phyloP scores from a whole-genome alignment of 2,113 vertebrate genomes.

The Cavia porcellus region DNA sequence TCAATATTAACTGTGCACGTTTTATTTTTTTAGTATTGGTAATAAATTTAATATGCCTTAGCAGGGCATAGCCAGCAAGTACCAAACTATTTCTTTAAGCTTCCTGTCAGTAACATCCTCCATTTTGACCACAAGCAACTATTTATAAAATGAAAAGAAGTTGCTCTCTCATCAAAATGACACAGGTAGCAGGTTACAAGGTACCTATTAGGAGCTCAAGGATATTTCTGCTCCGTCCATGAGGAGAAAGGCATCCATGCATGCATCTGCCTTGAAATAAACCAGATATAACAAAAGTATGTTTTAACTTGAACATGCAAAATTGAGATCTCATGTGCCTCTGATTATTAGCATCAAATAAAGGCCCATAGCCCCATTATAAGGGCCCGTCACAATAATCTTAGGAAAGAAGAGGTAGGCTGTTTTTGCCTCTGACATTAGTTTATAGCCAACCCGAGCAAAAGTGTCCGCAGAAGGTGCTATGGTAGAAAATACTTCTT shows the following conservation, averaged over 20 bases:
- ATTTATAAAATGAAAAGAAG: neutral
- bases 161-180: neutral
- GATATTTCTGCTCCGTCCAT: neutral
- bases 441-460: slow-evolving; percentile 51
- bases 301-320: neutral
- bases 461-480: neutral
- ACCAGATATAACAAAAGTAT: slow-evolving; percentile 27
- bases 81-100: neutral
- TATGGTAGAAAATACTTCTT: slow-evolving; percentile 48
- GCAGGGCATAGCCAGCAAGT: neutral
- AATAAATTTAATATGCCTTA: neutral
- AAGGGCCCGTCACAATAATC: neutral
- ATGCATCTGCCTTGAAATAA: slow-evolving; percentile 32
- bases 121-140: neutral
- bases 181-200: neutral
- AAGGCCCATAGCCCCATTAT: neutral
- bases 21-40: neutral
- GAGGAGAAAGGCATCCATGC: neutral
- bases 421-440: neutral
- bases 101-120: neutral
- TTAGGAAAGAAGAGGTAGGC: neutral
- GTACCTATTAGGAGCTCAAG: neutral
- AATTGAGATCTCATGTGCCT: neutral
- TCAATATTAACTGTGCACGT: neutral
- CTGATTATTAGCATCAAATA: slow-evolving; percentile 3